Evolutionary conservation across 2,797 vertebrate genomes (phyloP).

Genomic region (Sebastes variabilis): DNA sequence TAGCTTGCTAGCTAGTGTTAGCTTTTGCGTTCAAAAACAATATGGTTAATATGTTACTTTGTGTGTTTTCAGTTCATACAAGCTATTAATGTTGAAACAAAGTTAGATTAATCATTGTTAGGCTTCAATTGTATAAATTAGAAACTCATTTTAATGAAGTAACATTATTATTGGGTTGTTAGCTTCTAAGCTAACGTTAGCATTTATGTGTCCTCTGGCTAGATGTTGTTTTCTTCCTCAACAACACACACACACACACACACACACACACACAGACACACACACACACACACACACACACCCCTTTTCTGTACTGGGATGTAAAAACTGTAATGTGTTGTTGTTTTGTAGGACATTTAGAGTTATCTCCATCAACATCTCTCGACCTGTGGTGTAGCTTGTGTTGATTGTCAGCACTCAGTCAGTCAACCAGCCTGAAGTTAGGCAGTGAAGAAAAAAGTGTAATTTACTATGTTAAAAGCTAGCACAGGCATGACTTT

Average conservation of each 20-base stretch:
- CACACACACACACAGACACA: too few species aligned
- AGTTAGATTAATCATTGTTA: rapidly evolving
- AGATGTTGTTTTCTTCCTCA: not conserved
- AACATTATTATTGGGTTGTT: not conserved
- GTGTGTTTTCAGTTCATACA: not conserved
- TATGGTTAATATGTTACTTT: not conserved
- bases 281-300: not conserved
- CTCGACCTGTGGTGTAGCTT: not conserved
- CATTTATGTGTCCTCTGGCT: not conserved
- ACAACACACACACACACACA: not conserved
- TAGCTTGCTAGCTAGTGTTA: slow-evolving; percentile 26
- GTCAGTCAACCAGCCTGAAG: too few species aligned
- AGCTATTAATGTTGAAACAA: rapidly evolving
- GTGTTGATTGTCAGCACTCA: too few species aligned
- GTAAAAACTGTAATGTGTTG: not conserved
- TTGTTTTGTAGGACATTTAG: too few species aligned
- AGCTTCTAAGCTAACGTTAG: not conserved
- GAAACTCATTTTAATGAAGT: too few species aligned
- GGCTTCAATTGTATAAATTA: too few species aligned
- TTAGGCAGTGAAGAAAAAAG: too few species aligned
- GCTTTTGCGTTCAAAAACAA: not conserved
- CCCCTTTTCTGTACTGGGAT: not conserved
- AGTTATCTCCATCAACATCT: not conserved
- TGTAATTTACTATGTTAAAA: rapidly evolving
- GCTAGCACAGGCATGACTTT: rapidly evolving